Evolutionary conservation across 2,888 invertebrate species (phyloP).

Genomic region (Anorthoa munda): DNA sequence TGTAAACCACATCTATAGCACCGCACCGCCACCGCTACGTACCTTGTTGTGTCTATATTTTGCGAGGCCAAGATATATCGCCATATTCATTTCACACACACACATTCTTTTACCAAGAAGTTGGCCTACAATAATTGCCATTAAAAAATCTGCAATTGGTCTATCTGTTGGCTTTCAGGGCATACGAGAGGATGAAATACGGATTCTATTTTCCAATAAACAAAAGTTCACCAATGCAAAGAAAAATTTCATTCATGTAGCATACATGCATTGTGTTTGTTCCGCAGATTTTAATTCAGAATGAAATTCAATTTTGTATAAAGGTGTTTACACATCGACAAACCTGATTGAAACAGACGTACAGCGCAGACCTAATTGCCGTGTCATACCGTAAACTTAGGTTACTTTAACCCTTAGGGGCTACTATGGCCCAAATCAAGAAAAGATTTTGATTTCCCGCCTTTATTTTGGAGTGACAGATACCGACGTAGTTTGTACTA

Average conservation of each 20-base stretch:
- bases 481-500: too few relatives aligned
- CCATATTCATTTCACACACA: not conserved
- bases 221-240: not conserved
- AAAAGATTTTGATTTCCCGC: too few relatives aligned
- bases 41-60: not conserved
- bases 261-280: not conserved
- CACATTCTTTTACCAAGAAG: not conserved
- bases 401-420: too few relatives aligned
- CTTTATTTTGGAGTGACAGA: too few relatives aligned
- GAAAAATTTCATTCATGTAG: not conserved
- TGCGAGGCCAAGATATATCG: not conserved
- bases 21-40: too few relatives aligned
- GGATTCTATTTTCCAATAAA: not conserved
- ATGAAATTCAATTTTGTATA: constrained; percentile 11
- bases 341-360: not conserved
- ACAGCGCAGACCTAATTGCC: not conserved
- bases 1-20: not conserved
- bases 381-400: too few relatives aligned
- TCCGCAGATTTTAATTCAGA: constrained; percentile 12
- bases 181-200: not conserved
- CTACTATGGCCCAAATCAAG: too few relatives aligned
- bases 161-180: not conserved
- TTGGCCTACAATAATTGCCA: not conserved
- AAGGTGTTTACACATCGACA: constrained; percentile 15
- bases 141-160: constrained; percentile 12